Conservation (phyloP, 92 coral and sea anemone species). For the Epizoanthus rinbou region DNA sequence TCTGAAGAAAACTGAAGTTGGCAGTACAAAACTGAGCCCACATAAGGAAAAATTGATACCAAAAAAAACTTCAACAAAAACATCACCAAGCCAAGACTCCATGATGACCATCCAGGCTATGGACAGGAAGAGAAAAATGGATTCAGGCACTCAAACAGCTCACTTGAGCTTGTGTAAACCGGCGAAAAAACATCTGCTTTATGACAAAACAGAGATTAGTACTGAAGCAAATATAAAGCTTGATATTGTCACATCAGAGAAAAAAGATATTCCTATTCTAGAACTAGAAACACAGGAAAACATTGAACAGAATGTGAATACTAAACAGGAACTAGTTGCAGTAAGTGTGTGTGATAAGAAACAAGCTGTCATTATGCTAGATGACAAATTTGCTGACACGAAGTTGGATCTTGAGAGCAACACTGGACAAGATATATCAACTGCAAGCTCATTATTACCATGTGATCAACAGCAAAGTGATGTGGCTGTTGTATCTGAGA, state of each 20-base stretch:
- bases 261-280: background rate
- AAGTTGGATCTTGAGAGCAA: background rate
- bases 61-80: slow-evolving; percentile 12
- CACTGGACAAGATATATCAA: background rate
- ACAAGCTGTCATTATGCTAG: background rate
- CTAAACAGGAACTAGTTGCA: slow-evolving; percentile 3
- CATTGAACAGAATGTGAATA: background rate
- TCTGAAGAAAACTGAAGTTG: slow-evolving; percentile 49
- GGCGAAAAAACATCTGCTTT: background rate
- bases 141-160: slow-evolving; percentile 14
- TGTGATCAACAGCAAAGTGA: background rate
- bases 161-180: background rate
- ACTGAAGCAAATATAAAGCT: background rate
- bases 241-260: slow-evolving; percentile 8
- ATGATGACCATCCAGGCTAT: too few relatives aligned
- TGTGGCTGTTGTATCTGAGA: background rate
- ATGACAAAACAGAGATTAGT: background rate
- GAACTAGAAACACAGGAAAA: background rate
- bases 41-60: background rate
- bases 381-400: background rate
- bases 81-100: slow-evolving; percentile 21
- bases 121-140: slow-evolving; percentile 27
- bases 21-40: background rate
- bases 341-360: background rate
- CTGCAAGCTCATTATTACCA: background rate